Conservation (phyloP, 2,888 invertebrate species). For the Nomada fabriciana region DNA sequence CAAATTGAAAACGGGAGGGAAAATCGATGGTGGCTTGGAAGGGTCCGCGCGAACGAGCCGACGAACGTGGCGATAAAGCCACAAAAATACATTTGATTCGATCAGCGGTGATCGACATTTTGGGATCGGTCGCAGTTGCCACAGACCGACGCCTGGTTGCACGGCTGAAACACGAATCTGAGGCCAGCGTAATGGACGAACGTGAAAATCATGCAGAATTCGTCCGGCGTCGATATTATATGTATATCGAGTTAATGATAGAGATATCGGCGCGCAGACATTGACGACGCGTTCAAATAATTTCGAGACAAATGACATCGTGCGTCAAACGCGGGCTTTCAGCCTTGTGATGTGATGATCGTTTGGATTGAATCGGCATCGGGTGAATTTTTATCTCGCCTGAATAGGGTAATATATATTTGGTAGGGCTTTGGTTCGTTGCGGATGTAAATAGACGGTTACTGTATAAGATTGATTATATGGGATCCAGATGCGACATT, state of each 20-base stretch:
- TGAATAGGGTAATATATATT: neutral
- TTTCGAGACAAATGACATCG: neutral
- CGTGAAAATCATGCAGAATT: constrained; percentile 24
- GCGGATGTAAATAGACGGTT: neutral
- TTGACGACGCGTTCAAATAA: neutral
- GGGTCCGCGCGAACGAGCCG: constrained; percentile 18
- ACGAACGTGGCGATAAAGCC: constrained; percentile 45
- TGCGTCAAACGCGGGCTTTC: neutral
- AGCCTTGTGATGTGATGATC: neutral
- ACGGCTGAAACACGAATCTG: neutral
- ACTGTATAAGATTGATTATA: neutral
- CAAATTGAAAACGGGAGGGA: constrained; percentile 35
- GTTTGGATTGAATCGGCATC: neutral
- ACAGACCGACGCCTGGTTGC: constrained; percentile 17
- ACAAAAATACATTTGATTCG: constrained; percentile 66
- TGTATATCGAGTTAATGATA: constrained; percentile 18
- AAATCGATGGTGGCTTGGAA: constrained; percentile 33
- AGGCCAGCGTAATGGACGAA: neutral
- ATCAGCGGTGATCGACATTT: constrained; percentile 66
- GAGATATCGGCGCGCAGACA: neutral
- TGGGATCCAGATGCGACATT: neutral
- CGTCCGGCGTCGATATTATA: neutral
- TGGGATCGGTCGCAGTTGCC: constrained; percentile 48
- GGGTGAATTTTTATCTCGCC: neutral
- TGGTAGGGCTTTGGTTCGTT: neutral